phyloP scores from a whole-genome alignment of 2,888 invertebrate genomes.

The Capitulum mitella region DNA sequence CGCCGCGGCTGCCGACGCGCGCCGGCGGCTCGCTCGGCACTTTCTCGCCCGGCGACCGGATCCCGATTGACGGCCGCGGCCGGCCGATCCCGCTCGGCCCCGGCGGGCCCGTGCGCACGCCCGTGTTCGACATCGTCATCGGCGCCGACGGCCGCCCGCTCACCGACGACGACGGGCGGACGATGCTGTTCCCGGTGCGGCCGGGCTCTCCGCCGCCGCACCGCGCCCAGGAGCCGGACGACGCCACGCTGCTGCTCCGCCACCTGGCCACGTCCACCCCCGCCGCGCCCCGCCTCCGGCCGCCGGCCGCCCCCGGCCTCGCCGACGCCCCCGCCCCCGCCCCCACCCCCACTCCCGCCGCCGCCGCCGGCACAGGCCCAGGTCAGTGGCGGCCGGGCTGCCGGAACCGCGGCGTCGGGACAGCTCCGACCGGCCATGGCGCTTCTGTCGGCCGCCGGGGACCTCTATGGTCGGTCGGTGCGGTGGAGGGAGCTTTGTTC shows the following conservation, averaged over 20 bases:
- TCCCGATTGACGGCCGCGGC: slow-evolving; percentile 2
- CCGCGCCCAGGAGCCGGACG: slow-evolving; percentile 7
- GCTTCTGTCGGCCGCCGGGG: too few relatives aligned
- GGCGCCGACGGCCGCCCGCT: not conserved
- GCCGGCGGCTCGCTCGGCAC: not conserved
- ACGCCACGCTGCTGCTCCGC: slow-evolving; percentile 4
- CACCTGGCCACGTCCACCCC: slow-evolving; percentile 7
- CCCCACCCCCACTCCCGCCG: not conserved
- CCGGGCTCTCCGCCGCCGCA: not conserved
- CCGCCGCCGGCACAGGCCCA: too few relatives aligned
- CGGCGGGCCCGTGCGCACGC: not conserved
- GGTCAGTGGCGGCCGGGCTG: too few relatives aligned
- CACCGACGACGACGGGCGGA: not conserved
- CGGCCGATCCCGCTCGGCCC: not conserved
- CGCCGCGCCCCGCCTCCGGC: not conserved
- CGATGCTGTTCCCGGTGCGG: slow-evolving; percentile 12
- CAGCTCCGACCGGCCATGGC: too few relatives aligned
- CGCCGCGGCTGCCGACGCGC: not conserved
- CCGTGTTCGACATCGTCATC: slow-evolving; percentile 8
- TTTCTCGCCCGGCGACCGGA: not conserved
- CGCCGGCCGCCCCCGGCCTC: too few relatives aligned
- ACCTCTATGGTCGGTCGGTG: too few relatives aligned
- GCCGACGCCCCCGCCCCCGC: not conserved
- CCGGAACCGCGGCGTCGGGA: too few relatives aligned
- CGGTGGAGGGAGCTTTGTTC: too few relatives aligned